phyloP scores from a whole-genome alignment of 2,113 vertebrate species.

The Heliornis fulica region DNA sequence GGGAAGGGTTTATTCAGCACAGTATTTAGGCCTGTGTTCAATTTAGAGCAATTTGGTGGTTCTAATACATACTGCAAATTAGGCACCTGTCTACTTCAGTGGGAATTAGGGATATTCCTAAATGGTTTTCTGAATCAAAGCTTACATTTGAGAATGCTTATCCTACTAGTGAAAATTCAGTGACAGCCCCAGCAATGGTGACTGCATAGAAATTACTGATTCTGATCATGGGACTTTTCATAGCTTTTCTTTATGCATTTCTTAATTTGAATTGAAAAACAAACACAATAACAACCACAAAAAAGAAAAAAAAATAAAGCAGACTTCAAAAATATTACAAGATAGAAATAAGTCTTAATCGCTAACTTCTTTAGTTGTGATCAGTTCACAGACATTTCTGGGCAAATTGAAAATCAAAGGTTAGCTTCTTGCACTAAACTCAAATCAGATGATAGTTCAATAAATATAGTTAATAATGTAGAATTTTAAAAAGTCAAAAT shows the following conservation, averaged over 20 bases:
- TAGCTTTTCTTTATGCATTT: not conserved
- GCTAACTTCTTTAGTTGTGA: not conserved
- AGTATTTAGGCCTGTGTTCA: not conserved
- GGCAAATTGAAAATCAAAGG: not conserved
- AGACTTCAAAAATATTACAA: not conserved
- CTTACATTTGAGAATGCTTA: not conserved
- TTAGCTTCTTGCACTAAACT: not conserved
- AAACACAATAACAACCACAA: not conserved
- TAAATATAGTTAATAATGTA: not conserved
- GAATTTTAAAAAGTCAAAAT: not conserved
- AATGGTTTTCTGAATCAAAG: not conserved
- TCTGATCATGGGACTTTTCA: not conserved
- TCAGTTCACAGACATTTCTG: not conserved
- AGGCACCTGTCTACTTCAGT: not conserved
- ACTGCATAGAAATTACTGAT: not conserved
- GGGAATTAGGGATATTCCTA: not conserved
- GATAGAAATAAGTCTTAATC: not conserved
- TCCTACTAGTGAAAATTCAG: not conserved
- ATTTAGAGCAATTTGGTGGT: not conserved
- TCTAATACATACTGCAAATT: not conserved
- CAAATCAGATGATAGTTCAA: not conserved
- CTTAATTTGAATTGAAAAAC: not conserved
- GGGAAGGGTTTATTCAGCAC: slow-evolving; percentile 8
- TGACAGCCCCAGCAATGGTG: not conserved
- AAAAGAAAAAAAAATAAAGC: not conserved